phyloP scores from a whole-genome alignment of 2,888 invertebrate species.

The Dione vanillae region DNA sequence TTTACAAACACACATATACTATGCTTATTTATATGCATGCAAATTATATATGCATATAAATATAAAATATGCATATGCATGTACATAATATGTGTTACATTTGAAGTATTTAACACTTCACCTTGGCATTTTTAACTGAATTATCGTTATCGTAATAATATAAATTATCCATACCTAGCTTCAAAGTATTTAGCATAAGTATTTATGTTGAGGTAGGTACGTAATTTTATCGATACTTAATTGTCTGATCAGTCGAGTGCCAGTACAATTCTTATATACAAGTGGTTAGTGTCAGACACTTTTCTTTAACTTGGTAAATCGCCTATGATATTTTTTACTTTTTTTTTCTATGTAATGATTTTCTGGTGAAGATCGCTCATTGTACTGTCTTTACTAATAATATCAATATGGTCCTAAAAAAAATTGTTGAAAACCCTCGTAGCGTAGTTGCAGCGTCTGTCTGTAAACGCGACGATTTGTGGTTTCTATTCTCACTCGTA shows the following conservation, averaged over 20 bases:
- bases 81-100: not conserved
- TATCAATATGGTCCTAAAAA: too few species aligned
- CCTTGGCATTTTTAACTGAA: conserved; percentile 36
- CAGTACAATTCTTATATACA: not conserved
- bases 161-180: not conserved
- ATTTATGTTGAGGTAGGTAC: conserved; percentile 28
- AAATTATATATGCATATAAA: conserved; percentile 1
- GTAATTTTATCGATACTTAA: conserved; percentile 3
- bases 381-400: too few species aligned
- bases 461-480: too few species aligned
- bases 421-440: too few species aligned
- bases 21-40: not conserved
- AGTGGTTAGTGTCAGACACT: too few species aligned
- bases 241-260: not conserved
- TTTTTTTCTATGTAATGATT: too few species aligned
- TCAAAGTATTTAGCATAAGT: not conserved
- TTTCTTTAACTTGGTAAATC: not conserved
- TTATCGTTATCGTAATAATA: conserved; percentile 24
- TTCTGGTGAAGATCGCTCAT: too few species aligned
- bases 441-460: too few species aligned
- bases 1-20: not conserved
- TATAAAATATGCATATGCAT: not conserved
- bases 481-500: too few species aligned
- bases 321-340: too few species aligned
- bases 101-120: not conserved